Evolutionary conservation across 2,888 invertebrate species (phyloP), one percentile per base, ranked within the genome.

Genomic region (Drosophila colorata): DNA sequence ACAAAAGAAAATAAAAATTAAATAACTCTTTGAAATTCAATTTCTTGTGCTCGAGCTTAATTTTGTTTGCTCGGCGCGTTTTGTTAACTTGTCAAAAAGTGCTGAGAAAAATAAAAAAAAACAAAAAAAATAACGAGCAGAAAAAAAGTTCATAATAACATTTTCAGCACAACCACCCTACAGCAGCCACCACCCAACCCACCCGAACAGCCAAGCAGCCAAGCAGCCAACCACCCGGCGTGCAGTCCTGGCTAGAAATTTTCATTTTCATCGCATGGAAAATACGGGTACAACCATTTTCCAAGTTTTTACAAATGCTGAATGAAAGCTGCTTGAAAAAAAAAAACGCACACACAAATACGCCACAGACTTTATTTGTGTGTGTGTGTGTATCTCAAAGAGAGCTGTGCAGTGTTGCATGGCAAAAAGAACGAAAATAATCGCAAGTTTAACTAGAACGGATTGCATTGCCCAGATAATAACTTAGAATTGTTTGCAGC

Each of bases 11-110:
- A 43, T 43, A 51, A 44, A 65, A 51, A 67, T 72, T 52, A 65
- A 72, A 86, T 73, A 87, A 89, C 88, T 89, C 89, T 85, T 84
- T 82, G 55, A 78, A 84, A 85, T 85, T 81, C 41, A 85, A 89
- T 85, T 85, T 78, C 69, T 72, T 52, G 13, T 69, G 73, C 67
- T 72, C 48, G 65, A 61, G 66, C 79, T 81, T 89, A 75, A 87
- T 85, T 87, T 74, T 79, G 68, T 83, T 83, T 84, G 69, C 68
- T 65, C 40, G 44, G 14, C 46, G 56, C 59, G 58, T 58, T 60
- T 47, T 61, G 53, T 70, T 61, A 41, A 58, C 52, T 63, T 65
- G 49, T 49, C 73, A 76, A 60, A 47, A 56, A 43, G 20, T 6
- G 35, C 40, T 31, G 51, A 28, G 40, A 18, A n/a, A 58, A 37